Conservation (phyloP, 1,140 invertebrate genomes). For the Musca domestica region DNA sequence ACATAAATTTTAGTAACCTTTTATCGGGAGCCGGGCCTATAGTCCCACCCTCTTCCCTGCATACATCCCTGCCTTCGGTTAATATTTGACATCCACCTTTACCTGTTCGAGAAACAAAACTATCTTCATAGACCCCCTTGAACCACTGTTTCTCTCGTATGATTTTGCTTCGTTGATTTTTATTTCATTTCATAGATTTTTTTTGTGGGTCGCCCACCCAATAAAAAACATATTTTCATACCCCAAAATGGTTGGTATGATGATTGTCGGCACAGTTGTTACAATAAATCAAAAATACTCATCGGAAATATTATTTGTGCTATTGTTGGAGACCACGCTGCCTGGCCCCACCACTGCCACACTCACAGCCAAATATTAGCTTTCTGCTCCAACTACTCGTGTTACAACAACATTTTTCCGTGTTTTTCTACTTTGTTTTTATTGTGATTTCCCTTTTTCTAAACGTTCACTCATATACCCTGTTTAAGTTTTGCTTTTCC, state of each 20-base stretch:
- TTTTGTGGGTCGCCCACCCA: constrained; percentile 10
- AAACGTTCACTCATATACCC: not conserved
- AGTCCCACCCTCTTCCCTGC: no score
- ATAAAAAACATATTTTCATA: constrained; percentile 11
- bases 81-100: no score
- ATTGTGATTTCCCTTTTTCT: not conserved
- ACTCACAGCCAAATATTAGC: not conserved
- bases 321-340: no score
- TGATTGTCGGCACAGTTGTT: constrained; percentile 20
- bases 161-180: not conserved
- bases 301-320: constrained; percentile 13
- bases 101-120: no score
- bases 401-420: not conserved
- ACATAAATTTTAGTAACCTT: no score
- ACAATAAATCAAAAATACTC: constrained; percentile 22
- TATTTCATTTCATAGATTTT: not conserved
- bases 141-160: no score
- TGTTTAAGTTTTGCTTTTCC: not conserved
- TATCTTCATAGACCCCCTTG: no score
- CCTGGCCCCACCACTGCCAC: not conserved
- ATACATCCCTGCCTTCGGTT: no score
- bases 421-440: not conserved
- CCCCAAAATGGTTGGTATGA: not conserved
- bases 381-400: no score
- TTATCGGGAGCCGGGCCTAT: no score